Conservation (phyloP, 2,113 vertebrate genomes). For the Tamias sibiricus region DNA sequence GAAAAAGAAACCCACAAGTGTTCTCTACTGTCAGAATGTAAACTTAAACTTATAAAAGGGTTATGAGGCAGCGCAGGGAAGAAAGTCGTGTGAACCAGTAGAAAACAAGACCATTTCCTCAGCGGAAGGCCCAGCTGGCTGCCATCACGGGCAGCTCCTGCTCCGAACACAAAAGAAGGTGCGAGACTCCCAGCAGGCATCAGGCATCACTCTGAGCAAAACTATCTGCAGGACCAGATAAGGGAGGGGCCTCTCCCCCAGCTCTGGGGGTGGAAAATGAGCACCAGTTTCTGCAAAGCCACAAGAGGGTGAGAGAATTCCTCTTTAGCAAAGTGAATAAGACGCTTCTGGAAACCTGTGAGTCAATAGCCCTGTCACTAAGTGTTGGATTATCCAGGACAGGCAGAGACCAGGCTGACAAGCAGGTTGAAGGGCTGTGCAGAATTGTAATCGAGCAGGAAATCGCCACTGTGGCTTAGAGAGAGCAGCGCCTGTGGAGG, state of each 20-base stretch:
- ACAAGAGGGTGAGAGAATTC: neutral
- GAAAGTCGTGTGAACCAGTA: conserved; percentile 66
- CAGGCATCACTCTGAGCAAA: conserved; percentile 69
- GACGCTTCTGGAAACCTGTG: conserved; percentile 68
- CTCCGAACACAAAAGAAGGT: conserved; percentile 69
- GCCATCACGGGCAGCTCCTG: conserved; percentile 55
- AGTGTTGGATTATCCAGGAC: conserved; percentile 56
- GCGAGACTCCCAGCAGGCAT: conserved; percentile 17
- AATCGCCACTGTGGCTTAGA: conserved; percentile 57
- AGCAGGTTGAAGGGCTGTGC: conserved; percentile 48
- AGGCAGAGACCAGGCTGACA: conserved; percentile 65
- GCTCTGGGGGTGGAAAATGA: conserved; percentile 62
- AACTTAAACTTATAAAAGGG: conserved; percentile 43
- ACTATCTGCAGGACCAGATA: conserved; percentile 64
- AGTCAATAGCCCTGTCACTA: conserved; percentile 75
- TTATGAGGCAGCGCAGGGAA: conserved; percentile 44
- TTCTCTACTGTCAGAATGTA: neutral
- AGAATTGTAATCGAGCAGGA: conserved; percentile 64
- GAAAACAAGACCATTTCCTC: conserved; percentile 74
- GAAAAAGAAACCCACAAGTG: neutral
- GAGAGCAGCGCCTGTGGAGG: conserved; percentile 28
- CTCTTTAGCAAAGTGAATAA: conserved; percentile 1
- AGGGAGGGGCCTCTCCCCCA: conserved; percentile 61
- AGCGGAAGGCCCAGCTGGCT: conserved; percentile 46
- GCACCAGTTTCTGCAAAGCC: conserved; percentile 49